Conservation (phyloP, 1,140 invertebrate species). For the Heliconius himera region DNA sequence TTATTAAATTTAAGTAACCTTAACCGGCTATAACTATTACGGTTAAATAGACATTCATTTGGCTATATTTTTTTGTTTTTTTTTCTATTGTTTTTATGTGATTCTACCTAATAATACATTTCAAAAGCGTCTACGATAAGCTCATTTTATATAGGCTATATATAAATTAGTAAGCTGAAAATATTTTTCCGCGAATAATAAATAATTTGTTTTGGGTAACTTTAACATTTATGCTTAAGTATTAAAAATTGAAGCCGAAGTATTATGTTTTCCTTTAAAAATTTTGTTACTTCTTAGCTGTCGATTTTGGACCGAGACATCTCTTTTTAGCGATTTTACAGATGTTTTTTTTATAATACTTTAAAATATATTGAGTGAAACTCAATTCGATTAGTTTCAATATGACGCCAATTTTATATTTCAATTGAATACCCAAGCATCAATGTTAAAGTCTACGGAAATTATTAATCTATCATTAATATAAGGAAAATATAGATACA, state of each 20-base stretch:
- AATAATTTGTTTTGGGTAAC: background rate
- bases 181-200: background rate
- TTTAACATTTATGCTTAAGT: background rate
- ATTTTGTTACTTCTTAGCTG: no score
- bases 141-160: constrained; percentile 17
- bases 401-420: background rate
- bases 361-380: no score
- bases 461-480: background rate
- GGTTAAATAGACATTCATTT: constrained; percentile 28
- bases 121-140: constrained; percentile 29
- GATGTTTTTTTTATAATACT: no score
- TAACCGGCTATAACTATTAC: constrained; percentile 2
- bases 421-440: background rate
- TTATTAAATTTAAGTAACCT: background rate
- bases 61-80: constrained; percentile 26
- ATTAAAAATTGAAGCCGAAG: background rate
- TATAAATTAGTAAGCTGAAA: background rate
- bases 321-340: no score
- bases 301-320: no score
- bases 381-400: background rate
- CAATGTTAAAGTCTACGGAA: background rate
- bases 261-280: no score
- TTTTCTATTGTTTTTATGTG: constrained; percentile 21
- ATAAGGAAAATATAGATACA: background rate
- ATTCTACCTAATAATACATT: constrained; percentile 17